phyloP scores from a whole-genome alignment of 30 jellyfish, hydroid and myxozoan species.

The Chrysaora quinquecirrha region DNA sequence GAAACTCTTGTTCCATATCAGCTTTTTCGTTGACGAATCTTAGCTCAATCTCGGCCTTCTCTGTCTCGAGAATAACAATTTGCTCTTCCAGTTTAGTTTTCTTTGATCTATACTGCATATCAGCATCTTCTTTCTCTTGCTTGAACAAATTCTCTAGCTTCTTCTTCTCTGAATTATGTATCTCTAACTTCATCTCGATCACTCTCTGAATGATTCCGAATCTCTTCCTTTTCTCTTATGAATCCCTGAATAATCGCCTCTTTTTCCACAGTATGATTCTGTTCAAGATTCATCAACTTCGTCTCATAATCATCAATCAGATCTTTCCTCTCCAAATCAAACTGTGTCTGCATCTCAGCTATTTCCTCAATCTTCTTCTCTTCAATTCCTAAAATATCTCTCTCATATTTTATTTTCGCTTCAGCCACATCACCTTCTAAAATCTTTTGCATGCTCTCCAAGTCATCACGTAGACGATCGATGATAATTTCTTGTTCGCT shows the following conservation, averaged over 20 bases:
- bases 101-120: constrained; percentile 70
- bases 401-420: constrained; percentile 57
- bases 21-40: constrained; percentile 89
- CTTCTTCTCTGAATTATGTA: constrained; percentile 58
- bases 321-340: constrained; percentile 65
- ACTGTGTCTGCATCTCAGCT: constrained; percentile 60
- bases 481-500: constrained; percentile 78
- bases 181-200: constrained; percentile 62
- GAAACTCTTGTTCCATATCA: constrained; percentile 91
- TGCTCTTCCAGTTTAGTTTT: constrained; percentile 89
- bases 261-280: constrained; percentile 52
- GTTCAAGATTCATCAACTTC: constrained; percentile 36
- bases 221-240: constrained; percentile 67
- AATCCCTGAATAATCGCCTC: constrained; percentile 66
- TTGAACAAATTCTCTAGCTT: constrained; percentile 69
- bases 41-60: constrained; percentile 75
- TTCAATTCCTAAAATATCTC: constrained; percentile 53
- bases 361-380: constrained; percentile 64
- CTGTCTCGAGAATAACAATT: constrained; percentile 92
- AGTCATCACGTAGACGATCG: constrained; percentile 68
- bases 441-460: constrained; percentile 78
- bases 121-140: constrained; percentile 93
- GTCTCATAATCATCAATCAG: constrained; percentile 50
- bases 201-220: constrained; percentile 57
- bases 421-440: constrained; percentile 71